A percentile compares a stretch with the other conserved stretches of the same genome.
Evolutionary conservation across 2,113 vertebrate species (phyloP).

Genomic region (Ondatra zibethicus): DNA sequence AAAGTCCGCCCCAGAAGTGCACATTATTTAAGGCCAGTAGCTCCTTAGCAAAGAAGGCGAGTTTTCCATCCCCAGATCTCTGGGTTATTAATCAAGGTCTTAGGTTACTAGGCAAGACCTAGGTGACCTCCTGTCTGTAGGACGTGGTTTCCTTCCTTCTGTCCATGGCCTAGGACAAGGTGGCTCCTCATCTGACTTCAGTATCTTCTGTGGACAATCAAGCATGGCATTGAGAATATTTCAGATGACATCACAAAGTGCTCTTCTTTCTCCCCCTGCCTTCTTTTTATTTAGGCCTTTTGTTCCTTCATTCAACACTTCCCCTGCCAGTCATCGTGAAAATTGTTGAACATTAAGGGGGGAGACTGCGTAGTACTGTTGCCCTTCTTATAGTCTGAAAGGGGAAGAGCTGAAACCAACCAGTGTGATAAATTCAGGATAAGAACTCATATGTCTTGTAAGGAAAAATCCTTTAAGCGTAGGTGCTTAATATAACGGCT

Average conservation of each 20-base stretch:
- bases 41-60: not conserved
- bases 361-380: not conserved
- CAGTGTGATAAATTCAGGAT: not conserved
- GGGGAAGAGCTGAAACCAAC: not conserved
- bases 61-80: not conserved
- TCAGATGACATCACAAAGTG: not conserved
- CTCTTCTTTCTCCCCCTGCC: not conserved
- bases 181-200: not conserved
- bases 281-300: not conserved
- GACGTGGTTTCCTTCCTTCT: not conserved
- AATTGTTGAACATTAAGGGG: not conserved
- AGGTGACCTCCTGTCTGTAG: not conserved
- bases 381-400: not conserved
- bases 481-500: not conserved
- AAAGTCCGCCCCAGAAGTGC: not conserved
- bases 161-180: not conserved
- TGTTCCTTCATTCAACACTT: not conserved
- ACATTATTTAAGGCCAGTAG: not conserved
- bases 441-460: not conserved
- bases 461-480: not conserved
- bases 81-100: not conserved
- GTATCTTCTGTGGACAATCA: not conserved
- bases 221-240: not conserved
- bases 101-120: not conserved
- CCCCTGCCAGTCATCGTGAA: not conserved